phyloP scores from a whole-genome alignment of 2,888 invertebrate genomes.

The Zaprionus lineosus region DNA sequence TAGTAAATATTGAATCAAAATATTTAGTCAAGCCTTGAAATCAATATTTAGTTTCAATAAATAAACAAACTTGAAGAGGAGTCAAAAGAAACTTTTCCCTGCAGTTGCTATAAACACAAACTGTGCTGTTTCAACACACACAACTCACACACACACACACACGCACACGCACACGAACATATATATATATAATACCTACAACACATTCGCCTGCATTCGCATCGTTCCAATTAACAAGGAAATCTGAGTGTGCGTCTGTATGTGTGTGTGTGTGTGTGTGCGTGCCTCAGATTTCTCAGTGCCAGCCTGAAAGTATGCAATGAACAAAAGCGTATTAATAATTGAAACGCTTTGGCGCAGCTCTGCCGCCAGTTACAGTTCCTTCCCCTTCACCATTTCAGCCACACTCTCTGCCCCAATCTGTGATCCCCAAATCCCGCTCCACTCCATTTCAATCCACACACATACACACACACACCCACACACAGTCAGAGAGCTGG shows the following conservation, averaged over 20 bases:
- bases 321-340: slow-evolving; percentile 73
- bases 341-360: slow-evolving; percentile 55
- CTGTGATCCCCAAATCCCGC: background rate
- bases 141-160: slow-evolving; percentile 1
- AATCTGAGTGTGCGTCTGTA: too few relatives aligned
- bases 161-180: background rate
- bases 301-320: slow-evolving; percentile 74
- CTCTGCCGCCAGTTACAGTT: slow-evolving; percentile 11
- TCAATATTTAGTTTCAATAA: too few relatives aligned
- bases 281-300: slow-evolving; percentile 58
- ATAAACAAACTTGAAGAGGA: too few relatives aligned
- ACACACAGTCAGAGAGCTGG: too few relatives aligned
- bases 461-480: too few relatives aligned
- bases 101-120: slow-evolving; percentile 27
- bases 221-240: too few relatives aligned
- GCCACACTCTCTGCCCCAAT: background rate
- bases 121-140: slow-evolving; percentile 24
- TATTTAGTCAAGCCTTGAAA: too few relatives aligned
- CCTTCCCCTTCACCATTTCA: background rate
- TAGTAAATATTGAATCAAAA: too few relatives aligned
- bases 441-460: too few relatives aligned
- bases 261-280: slow-evolving; percentile 29
- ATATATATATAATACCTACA: too few relatives aligned
- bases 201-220: too few relatives aligned
- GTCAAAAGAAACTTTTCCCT: too few relatives aligned